A percentile compares a stretch with the other conserved stretches of the same genome.
phyloP scores from a whole-genome alignment of 92 coral and sea anemone genomes.

The Palythoa grandis region DNA sequence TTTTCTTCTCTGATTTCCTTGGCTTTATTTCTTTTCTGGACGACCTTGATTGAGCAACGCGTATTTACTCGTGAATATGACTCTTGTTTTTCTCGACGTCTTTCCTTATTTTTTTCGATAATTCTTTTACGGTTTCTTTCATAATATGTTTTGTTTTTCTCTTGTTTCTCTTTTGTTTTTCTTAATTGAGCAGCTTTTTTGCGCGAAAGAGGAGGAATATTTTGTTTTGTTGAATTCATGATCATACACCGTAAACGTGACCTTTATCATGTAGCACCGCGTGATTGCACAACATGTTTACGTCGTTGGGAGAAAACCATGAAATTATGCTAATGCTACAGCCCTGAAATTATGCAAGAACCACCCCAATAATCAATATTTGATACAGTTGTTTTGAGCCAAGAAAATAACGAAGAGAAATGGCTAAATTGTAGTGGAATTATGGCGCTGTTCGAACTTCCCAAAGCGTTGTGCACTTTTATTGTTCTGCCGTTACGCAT shows the following conservation, averaged over 20 bases:
- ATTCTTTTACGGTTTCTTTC: neutral
- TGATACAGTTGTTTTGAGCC: neutral
- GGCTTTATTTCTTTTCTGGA: constrained; percentile 9
- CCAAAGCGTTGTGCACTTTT: neutral
- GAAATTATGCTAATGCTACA: neutral
- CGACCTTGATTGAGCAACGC: neutral
- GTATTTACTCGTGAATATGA: neutral
- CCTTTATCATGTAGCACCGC: neutral
- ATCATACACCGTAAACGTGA: neutral
- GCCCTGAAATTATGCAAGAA: neutral
- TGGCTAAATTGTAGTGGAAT: neutral
- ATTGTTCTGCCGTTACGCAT: neutral
- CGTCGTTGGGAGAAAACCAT: neutral
- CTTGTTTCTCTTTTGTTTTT: constrained; percentile 1
- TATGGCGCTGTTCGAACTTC: neutral
- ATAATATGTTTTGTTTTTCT: constrained; percentile 1
- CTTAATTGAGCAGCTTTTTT: neutral
- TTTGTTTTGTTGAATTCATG: neutral
- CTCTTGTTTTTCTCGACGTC: neutral
- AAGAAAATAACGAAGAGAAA: neutral
- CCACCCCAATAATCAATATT: neutral
- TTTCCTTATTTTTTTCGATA: neutral
- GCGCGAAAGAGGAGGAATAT: neutral
- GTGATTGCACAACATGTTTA: neutral
- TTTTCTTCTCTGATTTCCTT: neutral